phyloP scores from a whole-genome alignment of 2,113 vertebrate species.

The Halcyon senegalensis region DNA sequence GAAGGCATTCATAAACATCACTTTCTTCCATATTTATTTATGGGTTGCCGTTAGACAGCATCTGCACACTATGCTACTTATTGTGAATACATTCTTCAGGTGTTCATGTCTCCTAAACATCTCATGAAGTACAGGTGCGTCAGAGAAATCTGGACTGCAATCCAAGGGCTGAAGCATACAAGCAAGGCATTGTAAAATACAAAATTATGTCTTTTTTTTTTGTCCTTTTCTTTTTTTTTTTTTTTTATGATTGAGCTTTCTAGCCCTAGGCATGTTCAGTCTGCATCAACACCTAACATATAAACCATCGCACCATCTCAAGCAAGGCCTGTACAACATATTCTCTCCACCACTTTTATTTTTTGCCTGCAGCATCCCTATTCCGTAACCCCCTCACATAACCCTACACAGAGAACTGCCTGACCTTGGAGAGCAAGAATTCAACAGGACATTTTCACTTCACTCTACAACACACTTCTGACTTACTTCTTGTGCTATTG shows the following conservation, averaged over 20 bases:
- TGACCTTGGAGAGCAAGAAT: background rate
- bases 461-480: background rate
- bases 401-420: background rate
- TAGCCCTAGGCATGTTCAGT: slow-evolving; percentile 22
- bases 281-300: background rate
- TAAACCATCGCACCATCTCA: background rate
- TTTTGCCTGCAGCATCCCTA: background rate
- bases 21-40: background rate
- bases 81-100: background rate
- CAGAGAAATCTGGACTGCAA: background rate
- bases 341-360: background rate
- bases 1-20: background rate
- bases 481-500: background rate
- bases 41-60: background rate
- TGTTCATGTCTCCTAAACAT: background rate
- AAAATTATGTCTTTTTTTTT: background rate
- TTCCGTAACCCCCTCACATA: background rate
- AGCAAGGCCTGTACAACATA: background rate
- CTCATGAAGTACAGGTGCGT: background rate
- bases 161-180: background rate
- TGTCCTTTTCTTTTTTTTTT: too few species aligned
- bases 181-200: background rate
- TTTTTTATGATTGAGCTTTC: background rate
- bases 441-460: background rate
- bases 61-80: background rate